Base-by-base conservation (phyloP, 2,113 vertebrate species). In the Silurus asotus region DNA sequence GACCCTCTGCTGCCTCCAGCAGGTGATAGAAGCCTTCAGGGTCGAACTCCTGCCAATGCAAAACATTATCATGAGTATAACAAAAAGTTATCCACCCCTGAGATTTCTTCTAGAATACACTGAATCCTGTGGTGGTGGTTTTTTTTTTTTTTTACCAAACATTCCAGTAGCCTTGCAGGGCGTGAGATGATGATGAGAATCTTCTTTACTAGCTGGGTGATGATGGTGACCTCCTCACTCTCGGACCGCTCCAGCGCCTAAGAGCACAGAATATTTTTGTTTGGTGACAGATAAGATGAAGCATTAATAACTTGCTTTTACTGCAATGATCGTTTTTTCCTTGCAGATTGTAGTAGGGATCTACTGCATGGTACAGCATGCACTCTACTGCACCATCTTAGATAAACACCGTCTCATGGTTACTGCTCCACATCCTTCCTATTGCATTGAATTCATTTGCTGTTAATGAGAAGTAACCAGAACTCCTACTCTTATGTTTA, bases 21-120 rank as follows among this genome's bases (percentile, higher is more conserved):
- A 99, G 92, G 80, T 99, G 98, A 88, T 99, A 99, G 83, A 99
- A 99, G 88, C 98, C 98, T 81, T 99, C 98, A 0, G 98, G 98
- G 89, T 99, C 96, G 72, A 99, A 99, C 84, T 99, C 98, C 98
- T 99, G 91, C 6, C 23, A 59, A 74, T 58, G 8, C 17, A 55
- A 78, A 23, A 59, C 74, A 83, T 19, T 1, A 84, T 25, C 17
- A 77, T 45, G 5, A 85, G 11, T n/a, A 58, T 25, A 64, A 72
- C 17, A 48, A 9, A 28, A 64, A 51, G 28, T 49, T 51, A 49
- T 49, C 74, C 9, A 72, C n/a, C 67, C 25, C 53, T 14, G 15
- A 59, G 20, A 15, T 3, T 14, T 8, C 20, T 23, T 17, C 1
- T 51, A 56, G 15, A 19, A 61, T 45, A 23, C 25, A 56, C 8